A percentile compares a stretch with the other conserved stretches of the same genome.
These are phyloP conservation scores for Pteronotus mesoamericanus DNA, from an alignment of 2,797 vertebrate species.

Conservation along the genomic window DNA sequence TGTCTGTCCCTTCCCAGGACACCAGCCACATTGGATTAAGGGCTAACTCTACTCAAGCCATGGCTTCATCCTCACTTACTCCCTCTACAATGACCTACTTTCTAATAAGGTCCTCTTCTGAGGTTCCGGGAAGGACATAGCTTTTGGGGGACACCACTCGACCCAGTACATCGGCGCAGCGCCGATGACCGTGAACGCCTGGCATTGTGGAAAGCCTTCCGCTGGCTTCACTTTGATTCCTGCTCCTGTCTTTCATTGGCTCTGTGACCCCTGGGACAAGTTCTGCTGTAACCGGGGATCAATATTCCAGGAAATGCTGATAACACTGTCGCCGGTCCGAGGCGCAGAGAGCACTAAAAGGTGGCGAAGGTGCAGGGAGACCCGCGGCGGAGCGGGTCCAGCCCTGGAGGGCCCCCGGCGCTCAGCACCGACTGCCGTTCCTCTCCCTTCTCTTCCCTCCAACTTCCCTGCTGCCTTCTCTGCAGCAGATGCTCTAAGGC, in stretches of 20 bases:
- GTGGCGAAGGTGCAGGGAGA: accelerated
- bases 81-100: neutral
- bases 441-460: neutral
- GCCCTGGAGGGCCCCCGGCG: neutral
- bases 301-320: neutral
- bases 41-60: no score
- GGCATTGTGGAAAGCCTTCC: neutral
- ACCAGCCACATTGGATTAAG: neutral
- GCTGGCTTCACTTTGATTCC: neutral
- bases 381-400: accelerated
- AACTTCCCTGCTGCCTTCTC: neutral
- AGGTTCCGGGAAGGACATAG: neutral
- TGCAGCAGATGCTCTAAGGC: neutral
- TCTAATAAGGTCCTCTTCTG: neutral
- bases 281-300: neutral
- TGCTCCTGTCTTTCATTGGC: neutral
- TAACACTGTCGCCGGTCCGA: neutral
- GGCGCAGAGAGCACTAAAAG: neutral
- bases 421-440: neutral
- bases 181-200: neutral
- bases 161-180: neutral
- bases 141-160: no score
- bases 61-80: neutral
- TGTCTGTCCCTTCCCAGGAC: neutral
- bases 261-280: neutral